Evolutionary conservation across 2,113 vertebrate species (phyloP), one percentile per base, ranked within the genome.

Genomic region (Sapayoa aenigma): DNA sequence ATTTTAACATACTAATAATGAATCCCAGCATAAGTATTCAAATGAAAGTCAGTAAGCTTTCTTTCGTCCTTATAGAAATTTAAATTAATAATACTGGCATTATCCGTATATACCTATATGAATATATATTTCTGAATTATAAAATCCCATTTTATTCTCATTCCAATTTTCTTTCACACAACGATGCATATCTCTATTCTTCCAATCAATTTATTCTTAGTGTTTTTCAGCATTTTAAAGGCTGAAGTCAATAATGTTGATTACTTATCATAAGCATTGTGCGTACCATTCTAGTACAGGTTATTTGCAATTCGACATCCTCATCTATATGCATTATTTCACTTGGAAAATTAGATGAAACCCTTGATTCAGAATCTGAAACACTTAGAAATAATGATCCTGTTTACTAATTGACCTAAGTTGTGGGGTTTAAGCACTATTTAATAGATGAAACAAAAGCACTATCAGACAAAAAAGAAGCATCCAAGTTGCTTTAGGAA

Each of bases 321-420:
- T 98, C 96, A 98, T 98, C 94, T 97, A 35, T 95, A 98, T 97
- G 95, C 93, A 97, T 97, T 98, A 98, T 97, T 98, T 94, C 96
- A 84, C 94, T 96, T 87, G 92, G 97, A 97, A 98, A 98, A 98
- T 98, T 96, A 97, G 97, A 98, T 98, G 94, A 97, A 98, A 96
- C 82, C 67, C 96, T 97, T 96, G 95, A 97, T 97, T 98, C 94
- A 94, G 88, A 97, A 97, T 97, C 83, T 96, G 96, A 97, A 97
- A 97, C 96, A 97, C 96, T 97, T 97, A 96, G 84, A 96, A 97
- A 95, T 97, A 98, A 98, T 96, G 96, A 98, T 97, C 94, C 87
- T 97, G 89, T 97, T 97, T 98, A 97, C 95, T 96, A 97, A 98
- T 96, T 97, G 95, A 97, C 95, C 97, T 91, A 96, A 98, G 90